A percentile compares a stretch with the other conserved stretches of the same genome.
Conservation (phyloP, 2,797 vertebrate genomes). For the Leucoraja ocellata region DNA sequence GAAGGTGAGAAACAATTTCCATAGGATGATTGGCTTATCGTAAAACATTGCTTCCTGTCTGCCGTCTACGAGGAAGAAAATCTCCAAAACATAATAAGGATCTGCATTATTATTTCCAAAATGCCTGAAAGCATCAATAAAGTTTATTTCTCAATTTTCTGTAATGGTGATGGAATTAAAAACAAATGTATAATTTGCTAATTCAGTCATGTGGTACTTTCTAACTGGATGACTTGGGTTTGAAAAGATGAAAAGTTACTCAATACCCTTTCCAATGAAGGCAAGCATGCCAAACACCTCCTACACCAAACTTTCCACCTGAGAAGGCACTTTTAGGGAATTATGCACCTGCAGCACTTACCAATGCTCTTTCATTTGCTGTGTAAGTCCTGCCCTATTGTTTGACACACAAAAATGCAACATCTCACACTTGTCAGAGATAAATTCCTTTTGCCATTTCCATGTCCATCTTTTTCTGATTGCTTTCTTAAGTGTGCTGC, state of each 20-base stretch:
- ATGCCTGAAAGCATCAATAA: background rate
- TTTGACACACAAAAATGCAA: too few relatives aligned
- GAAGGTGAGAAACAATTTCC: background rate
- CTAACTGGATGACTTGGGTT: background rate
- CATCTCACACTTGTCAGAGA: too few relatives aligned
- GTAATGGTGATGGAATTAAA: background rate
- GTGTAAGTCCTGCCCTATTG: too few relatives aligned
- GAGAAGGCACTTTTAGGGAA: too few relatives aligned
- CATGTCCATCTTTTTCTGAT: too few relatives aligned
- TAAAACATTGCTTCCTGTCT: background rate
- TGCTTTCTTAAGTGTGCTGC: too few relatives aligned
- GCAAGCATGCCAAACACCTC: too few relatives aligned
- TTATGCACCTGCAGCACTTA: too few relatives aligned
- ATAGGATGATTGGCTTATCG: background rate
- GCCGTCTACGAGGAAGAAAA: background rate
- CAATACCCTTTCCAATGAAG: too few relatives aligned
- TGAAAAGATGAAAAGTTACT: background rate
- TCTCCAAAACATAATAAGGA: background rate
- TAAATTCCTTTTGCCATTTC: too few relatives aligned
- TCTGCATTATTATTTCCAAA: background rate
- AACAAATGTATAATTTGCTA: background rate
- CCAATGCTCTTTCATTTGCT: too few relatives aligned
- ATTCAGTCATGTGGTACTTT: background rate
- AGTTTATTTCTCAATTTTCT: background rate
- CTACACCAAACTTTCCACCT: too few relatives aligned